Evolutionary conservation across 2,888 invertebrate genomes (phyloP).

Genomic region (Mystacides longicornis): DNA sequence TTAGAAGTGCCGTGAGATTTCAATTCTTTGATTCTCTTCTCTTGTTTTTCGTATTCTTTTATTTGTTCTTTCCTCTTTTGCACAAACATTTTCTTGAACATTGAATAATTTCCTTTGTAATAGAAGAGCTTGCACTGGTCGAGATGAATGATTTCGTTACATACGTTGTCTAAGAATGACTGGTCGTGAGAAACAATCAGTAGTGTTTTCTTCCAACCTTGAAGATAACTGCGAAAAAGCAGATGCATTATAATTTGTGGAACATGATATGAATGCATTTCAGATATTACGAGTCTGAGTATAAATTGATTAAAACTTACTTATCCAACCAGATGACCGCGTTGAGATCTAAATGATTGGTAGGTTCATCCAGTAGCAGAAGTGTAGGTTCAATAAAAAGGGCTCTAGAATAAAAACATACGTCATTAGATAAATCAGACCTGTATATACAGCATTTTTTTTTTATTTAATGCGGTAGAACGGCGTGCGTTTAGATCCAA

Average conservation of each 20-base stretch:
- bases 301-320: conserved; percentile 44
- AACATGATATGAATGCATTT: neutral
- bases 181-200: conserved; percentile 99
- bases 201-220: conserved; percentile 98
- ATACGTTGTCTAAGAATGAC: conserved; percentile 98
- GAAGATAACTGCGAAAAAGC: conserved; percentile 65
- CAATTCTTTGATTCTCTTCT: conserved; percentile 88
- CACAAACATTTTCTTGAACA: conserved; percentile 98
- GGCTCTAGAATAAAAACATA: conserved; percentile 53
- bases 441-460: neutral
- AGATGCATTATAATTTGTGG: neutral
- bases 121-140: conserved; percentile 91
- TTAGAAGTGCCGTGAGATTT: conserved; percentile 94
- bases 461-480: neutral
- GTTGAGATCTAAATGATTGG: conserved; percentile 97
- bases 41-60: conserved; percentile 98
- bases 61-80: conserved; percentile 93
- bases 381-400: conserved; percentile 95
- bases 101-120: conserved; percentile 96
- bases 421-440: neutral
- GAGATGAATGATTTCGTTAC: conserved; percentile 96
- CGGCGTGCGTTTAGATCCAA: too few relatives aligned
- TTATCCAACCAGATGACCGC: conserved; percentile 99
- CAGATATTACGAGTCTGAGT: too few relatives aligned
- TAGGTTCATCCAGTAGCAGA: conserved; percentile 96